Evolutionary conservation across 2,113 vertebrate genomes (phyloP).

Genomic region (Vireo altiloquus): DNA sequence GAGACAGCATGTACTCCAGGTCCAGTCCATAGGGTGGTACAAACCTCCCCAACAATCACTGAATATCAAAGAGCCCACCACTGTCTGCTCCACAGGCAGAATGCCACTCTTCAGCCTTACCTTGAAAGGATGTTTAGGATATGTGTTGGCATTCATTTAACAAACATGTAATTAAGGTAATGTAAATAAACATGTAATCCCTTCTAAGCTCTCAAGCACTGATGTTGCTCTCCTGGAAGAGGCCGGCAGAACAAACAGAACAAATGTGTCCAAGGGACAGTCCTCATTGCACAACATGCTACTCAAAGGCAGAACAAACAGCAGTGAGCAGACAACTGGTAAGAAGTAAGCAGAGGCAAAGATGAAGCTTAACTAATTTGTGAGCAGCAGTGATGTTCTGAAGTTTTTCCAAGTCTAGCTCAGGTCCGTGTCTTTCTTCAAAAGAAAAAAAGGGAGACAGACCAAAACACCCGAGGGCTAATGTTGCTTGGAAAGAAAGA

Average conservation of each 20-base stretch:
- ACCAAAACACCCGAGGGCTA: not conserved
- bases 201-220: not conserved
- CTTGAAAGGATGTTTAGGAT: not conserved
- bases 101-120: not conserved
- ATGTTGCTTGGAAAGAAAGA: conserved; percentile 3
- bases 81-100: not conserved
- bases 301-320: not conserved
- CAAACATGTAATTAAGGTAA: not conserved
- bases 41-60: not conserved
- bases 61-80: not conserved
- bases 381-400: not conserved
- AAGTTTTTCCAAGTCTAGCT: not conserved
- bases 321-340: not conserved
- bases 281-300: not conserved
- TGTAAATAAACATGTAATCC: too few relatives aligned
- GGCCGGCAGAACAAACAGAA: not conserved
- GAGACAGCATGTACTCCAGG: not conserved
- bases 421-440: not conserved
- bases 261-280: not conserved
- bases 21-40: not conserved
- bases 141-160: not conserved
- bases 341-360: not conserved
- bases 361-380: not conserved
- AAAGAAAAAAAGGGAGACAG: not conserved
- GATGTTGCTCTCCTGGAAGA: not conserved